Evolutionary conservation across 2,113 vertebrate genomes (phyloP), one percentile per base, ranked within the genome.

Genomic region (Nansenia antarctica): DNA sequence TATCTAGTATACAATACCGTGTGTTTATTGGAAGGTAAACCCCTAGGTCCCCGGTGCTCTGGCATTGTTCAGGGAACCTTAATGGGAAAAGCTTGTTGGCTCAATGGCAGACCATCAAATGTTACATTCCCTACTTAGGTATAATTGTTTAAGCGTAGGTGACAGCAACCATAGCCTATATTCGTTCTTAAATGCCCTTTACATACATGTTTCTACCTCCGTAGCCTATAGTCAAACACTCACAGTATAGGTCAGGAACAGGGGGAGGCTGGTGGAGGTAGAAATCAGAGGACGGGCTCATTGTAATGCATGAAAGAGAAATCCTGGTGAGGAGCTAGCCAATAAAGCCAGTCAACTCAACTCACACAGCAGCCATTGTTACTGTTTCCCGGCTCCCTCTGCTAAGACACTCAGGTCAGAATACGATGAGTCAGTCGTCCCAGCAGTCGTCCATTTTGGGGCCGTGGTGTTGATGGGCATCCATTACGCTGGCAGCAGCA

Each of bases 51-150:
- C n/a, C n/a, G n/a, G n/a, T n/a, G 49, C 62, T 72, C 74, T 72
- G 71, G 67, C 65, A 69, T 71, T 77, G 74, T 74, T 74, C 71
- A 72, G 24, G 32, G n/a, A n/a, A 24, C 29, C 42, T 69, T 80
- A 83, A 83, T 70, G 69, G 34, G 60, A 74, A 80, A 77, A 80
- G 34, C 74, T 77, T 74, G 71, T 64, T 45, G 22, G 26, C 52
- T 39, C 66, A 35, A 35, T 22, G 65, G 62, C 35, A 64, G 63
- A 74, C 61, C 47, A 63, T 80, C 69, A 83, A 80, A 76, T 52
- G 42, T 72, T 79, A 69, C 61, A 22, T 62, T 74, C 58, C 58
- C 64, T 47, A 61, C 58, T 52, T 22, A 65, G 22, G 55, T 67
- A 55, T 70, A n/a, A 59, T 47, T 70, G 26, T 55, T n/a, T 68